A percentile compares a stretch with the other conserved stretches of the same genome.
These are phyloP conservation scores for Hypena proboscidalis DNA, from an alignment of 2,888 invertebrate species.

Conservation along the genomic window DNA sequence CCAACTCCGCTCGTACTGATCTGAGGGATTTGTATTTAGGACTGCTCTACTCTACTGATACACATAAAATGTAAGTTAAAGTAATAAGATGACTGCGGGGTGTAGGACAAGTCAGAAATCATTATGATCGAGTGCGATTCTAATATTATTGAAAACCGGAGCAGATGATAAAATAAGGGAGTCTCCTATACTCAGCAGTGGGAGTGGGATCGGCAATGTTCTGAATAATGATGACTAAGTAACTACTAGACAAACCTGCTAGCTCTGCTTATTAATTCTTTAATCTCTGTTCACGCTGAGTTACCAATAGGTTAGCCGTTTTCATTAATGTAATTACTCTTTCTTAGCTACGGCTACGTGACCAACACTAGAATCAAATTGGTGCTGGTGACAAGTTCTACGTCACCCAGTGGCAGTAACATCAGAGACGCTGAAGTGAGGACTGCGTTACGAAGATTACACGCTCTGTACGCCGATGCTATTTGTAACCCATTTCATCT, in stretches of 20 bases:
- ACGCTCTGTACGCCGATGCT: slow-evolving; percentile 96
- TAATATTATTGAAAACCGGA: no score
- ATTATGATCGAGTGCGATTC: no score
- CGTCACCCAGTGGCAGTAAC: slow-evolving; percentile 94
- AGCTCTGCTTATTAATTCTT: no score
- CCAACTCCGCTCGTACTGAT: slow-evolving; percentile 88
- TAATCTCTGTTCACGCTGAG: no score
- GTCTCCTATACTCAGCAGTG: no score
- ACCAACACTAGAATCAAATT: slow-evolving; percentile 99
- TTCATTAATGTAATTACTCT: background rate
- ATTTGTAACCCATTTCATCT: slow-evolving; percentile 98
- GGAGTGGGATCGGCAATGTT: no score
- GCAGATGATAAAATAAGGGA: no score
- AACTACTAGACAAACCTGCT: no score
- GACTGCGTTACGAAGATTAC: slow-evolving; percentile 93
- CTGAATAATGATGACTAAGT: no score
- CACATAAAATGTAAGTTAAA: slow-evolving; percentile 94
- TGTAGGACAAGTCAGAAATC: no score
- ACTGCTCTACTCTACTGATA: slow-evolving; percentile 96
- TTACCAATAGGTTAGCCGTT: no score
- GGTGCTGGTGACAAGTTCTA: slow-evolving; percentile 95
- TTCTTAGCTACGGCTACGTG: slow-evolving; percentile 94
- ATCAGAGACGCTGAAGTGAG: slow-evolving; percentile 97
- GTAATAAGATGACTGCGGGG: no score
- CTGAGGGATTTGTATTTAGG: slow-evolving; percentile 96